phyloP scores from a whole-genome alignment of 2,113 vertebrate species.

The Parotia lawesii region DNA sequence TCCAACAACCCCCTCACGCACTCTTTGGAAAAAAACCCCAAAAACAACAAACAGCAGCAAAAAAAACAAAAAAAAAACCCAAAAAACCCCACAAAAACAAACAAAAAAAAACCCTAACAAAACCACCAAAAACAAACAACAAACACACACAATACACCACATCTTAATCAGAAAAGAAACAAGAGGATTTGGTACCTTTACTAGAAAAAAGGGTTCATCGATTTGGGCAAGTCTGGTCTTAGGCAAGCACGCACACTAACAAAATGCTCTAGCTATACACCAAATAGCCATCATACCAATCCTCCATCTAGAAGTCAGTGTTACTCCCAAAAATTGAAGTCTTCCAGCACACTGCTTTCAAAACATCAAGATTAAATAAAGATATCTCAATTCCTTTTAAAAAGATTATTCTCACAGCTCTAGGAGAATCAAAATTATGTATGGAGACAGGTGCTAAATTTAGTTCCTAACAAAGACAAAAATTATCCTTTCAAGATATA shows the following conservation, averaged over 20 bases:
- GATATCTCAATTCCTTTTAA: not conserved
- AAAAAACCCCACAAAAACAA: not conserved
- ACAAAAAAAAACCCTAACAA: not conserved
- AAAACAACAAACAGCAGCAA: not conserved
- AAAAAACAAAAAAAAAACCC: not conserved
- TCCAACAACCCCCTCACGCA: not conserved
- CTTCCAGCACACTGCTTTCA: not conserved
- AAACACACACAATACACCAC: not conserved
- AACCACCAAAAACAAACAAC: not conserved
- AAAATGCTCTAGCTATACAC: not conserved
- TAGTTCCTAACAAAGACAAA: not conserved
- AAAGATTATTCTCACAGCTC: not conserved
- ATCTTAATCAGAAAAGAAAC: not conserved
- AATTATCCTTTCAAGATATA: not conserved
- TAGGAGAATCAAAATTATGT: not conserved
- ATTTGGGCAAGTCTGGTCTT: not conserved
- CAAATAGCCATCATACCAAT: not conserved
- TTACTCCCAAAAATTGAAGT: not conserved
- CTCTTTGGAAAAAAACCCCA: not conserved
- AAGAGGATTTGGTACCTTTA: not conserved
- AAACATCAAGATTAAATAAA: not conserved
- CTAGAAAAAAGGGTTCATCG: not conserved
- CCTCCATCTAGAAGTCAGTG: not conserved
- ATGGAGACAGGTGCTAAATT: not conserved
- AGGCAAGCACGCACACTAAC: not conserved